Evolutionary conservation across 2,888 invertebrate genomes (phyloP).

Genomic region (Hirtodrosophila histrioides): DNA sequence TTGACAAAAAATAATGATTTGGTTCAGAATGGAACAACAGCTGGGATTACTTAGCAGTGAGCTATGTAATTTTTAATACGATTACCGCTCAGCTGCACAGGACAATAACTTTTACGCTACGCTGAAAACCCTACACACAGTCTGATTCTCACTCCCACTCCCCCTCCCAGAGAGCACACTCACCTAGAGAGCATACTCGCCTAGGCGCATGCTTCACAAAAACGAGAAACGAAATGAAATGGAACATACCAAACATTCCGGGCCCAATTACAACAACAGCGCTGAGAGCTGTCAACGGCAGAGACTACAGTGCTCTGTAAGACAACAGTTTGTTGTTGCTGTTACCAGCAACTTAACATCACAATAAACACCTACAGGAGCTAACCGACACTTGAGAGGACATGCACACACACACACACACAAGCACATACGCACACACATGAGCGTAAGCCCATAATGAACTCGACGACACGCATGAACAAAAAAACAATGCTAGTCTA

Average conservation of each 20-base stretch:
- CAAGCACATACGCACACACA: background rate
- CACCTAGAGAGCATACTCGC: slow-evolving; percentile 2
- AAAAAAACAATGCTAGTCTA: slow-evolving; percentile 15
- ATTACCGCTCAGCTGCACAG: background rate
- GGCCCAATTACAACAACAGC: slow-evolving; percentile 39
- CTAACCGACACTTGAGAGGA: slow-evolving; percentile 61
- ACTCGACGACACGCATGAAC: slow-evolving; percentile 66
- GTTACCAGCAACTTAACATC: slow-evolving; percentile 56
- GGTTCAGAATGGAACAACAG: no score
- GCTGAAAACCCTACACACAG: slow-evolving; percentile 33
- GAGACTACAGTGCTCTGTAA: slow-evolving; percentile 45
- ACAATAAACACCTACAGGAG: slow-evolving; percentile 63
- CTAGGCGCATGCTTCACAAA: slow-evolving; percentile 18
- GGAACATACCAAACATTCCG: slow-evolving; percentile 51
- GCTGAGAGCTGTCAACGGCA: slow-evolving; percentile 28
- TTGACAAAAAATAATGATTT: no score
- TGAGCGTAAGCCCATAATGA: slow-evolving; percentile 67
- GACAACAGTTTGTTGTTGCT: slow-evolving; percentile 66
- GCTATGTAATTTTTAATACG: no score
- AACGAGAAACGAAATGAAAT: slow-evolving; percentile 32
- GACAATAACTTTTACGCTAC: background rate
- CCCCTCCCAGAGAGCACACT: background rate
- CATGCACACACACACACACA: background rate
- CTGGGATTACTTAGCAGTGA: no score
- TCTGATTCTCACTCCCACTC: background rate